phyloP scores from a whole-genome alignment of 2,113 vertebrate genomes.

The Nansenia antarctica region DNA sequence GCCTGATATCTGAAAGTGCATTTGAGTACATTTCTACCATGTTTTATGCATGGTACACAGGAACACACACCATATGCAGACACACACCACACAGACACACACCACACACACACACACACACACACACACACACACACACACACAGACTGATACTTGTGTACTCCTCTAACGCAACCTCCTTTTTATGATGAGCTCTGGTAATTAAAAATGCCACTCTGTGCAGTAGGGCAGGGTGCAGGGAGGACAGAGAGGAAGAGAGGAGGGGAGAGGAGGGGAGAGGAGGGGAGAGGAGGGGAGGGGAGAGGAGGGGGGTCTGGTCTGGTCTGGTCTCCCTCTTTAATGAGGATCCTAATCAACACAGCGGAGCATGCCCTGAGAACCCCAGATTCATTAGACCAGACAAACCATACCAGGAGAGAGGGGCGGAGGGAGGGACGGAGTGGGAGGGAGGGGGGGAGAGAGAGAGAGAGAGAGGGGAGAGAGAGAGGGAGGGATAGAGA shows the following conservation, averaged over 20 bases:
- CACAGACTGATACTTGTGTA: neutral
- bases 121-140: conserved; percentile 10
- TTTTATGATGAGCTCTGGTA: conserved; percentile 59
- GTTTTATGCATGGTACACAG: no score
- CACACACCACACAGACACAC: conserved; percentile 9
- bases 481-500: neutral
- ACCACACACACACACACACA: neutral
- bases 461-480: neutral
- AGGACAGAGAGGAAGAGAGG: neutral
- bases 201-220: conserved; percentile 69
- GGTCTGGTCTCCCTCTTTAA: conserved; percentile 62
- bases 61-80: no score
- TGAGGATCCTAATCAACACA: conserved; percentile 74
- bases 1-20: no score
- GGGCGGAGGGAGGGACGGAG: neutral
- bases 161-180: conserved; percentile 39
- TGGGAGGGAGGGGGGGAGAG: neutral
- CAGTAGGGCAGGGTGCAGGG: conserved; percentile 34
- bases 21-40: no score
- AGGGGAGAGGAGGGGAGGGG: conserved; percentile 7
- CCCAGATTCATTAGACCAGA: conserved; percentile 67
- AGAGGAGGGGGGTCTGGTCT: conserved; percentile 38
- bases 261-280: neutral
- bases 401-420: conserved; percentile 43
- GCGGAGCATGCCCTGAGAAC: conserved; percentile 64